Percentiles rank a stretch among this genome's conserved stretches.
Conservation (phyloP, 2,888 invertebrate genomes). For the Megaustenia siamemsis region DNA sequence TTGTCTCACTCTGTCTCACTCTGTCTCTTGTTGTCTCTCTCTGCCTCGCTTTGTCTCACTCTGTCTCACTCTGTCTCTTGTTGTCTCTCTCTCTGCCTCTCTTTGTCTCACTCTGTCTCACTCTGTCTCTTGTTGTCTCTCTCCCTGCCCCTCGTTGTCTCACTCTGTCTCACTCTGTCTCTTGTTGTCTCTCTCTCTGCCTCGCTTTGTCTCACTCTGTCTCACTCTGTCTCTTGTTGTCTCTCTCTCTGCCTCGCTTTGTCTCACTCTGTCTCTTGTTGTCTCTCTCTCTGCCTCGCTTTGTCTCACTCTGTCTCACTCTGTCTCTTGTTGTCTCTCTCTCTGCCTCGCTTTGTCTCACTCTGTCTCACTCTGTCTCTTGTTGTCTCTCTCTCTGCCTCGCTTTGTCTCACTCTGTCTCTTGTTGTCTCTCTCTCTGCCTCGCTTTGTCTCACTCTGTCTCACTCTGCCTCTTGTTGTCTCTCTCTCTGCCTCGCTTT, state of each 20-base stretch:
- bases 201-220: background rate
- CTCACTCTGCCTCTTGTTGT: too few species aligned
- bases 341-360: background rate
- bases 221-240: background rate
- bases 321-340: background rate
- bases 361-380: background rate
- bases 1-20: background rate
- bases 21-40: background rate
- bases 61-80: slow-evolving; percentile 3
- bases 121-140: slow-evolving; percentile 20
- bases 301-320: background rate
- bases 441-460: too few species aligned
- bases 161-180: background rate
- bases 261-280: background rate
- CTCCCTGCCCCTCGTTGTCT: background rate
- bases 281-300: background rate
- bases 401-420: background rate
- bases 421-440: too few species aligned
- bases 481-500: too few species aligned
- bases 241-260: background rate
- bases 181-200: background rate
- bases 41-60: background rate
- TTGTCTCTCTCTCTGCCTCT: background rate
- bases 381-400: background rate
- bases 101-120: background rate